Conservation (phyloP, 2,888 invertebrate species). For the Acleris sparsana region DNA sequence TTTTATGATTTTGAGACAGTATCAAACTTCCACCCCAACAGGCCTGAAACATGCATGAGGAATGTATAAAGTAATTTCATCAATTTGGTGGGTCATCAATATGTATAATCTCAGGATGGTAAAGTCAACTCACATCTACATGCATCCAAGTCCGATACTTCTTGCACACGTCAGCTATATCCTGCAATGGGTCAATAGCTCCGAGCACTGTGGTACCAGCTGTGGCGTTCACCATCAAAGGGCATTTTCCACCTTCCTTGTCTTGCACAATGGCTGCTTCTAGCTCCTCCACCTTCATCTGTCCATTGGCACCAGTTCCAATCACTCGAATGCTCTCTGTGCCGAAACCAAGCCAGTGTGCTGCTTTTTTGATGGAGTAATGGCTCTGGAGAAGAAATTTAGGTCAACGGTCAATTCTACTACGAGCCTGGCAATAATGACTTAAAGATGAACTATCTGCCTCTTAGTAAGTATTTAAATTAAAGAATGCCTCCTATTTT, state of each 20-base stretch:
- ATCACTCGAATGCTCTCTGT: constrained; percentile 87
- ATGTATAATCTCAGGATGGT: not conserved
- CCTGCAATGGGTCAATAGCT: constrained; percentile 89
- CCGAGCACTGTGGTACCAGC: constrained; percentile 93
- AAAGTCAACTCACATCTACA: constrained; percentile 85
- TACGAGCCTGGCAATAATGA: too few species aligned
- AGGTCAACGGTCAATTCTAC: too few species aligned
- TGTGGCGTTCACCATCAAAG: constrained; percentile 89
- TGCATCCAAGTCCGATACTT: constrained; percentile 90
- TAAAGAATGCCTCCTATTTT: too few species aligned
- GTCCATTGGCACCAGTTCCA: constrained; percentile 86
- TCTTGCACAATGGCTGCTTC: constrained; percentile 81
- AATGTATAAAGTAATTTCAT: not conserved
- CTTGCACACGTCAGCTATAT: constrained; percentile 87
- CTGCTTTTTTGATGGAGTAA: constrained; percentile 92
- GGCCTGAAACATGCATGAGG: constrained; percentile 77
- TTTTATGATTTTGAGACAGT: constrained; percentile 85
- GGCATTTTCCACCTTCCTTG: constrained; percentile 75
- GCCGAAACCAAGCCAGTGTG: constrained; percentile 93
- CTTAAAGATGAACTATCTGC: too few species aligned
- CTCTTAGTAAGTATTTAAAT: too few species aligned
- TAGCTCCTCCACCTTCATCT: constrained; percentile 86
- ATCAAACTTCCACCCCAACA: constrained; percentile 91
- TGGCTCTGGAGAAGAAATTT: constrained; percentile 83
- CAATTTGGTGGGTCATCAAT: too few species aligned